These are phyloP conservation scores for Apodemia zela DNA, from an alignment of 2,888 invertebrate species.

Conservation along the genomic window DNA sequence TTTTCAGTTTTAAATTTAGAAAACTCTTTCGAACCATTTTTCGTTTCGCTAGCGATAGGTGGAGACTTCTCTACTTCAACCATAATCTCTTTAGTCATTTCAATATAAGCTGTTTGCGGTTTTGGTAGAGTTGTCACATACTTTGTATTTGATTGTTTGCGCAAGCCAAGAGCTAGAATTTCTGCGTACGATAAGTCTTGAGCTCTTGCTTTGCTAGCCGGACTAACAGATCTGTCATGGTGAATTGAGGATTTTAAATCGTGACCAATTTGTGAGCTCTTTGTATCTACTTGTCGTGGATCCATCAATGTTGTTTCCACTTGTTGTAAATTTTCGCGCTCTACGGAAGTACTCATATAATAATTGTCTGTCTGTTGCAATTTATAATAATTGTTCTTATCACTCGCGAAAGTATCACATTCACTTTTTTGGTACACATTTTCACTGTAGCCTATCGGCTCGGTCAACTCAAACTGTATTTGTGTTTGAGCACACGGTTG, in stretches of 20 bases:
- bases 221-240: constrained; percentile 49
- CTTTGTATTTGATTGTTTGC: constrained; percentile 50
- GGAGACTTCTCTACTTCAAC: constrained; percentile 53
- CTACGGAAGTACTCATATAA: constrained; percentile 37
- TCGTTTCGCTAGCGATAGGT: constrained; percentile 42
- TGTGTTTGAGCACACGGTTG: constrained; percentile 46
- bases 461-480: constrained; percentile 41
- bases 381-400: constrained; percentile 43
- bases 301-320: constrained; percentile 32
- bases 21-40: constrained; percentile 33
- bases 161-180: constrained; percentile 84
- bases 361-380: constrained; percentile 32
- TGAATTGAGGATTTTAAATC: constrained; percentile 39
- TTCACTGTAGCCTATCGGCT: constrained; percentile 45
- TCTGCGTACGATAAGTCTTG: constrained; percentile 87
- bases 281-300: constrained; percentile 28
- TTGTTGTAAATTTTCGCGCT: constrained; percentile 34
- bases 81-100: constrained; percentile 57
- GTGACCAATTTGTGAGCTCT: constrained; percentile 22
- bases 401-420: constrained; percentile 55
- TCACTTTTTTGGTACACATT: constrained; percentile 57
- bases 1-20: constrained; percentile 36
- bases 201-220: constrained; percentile 53
- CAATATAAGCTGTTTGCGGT: constrained; percentile 63
- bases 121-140: constrained; percentile 52